Conservation (phyloP, 2,113 vertebrate genomes). For the Nettapus auritus region DNA sequence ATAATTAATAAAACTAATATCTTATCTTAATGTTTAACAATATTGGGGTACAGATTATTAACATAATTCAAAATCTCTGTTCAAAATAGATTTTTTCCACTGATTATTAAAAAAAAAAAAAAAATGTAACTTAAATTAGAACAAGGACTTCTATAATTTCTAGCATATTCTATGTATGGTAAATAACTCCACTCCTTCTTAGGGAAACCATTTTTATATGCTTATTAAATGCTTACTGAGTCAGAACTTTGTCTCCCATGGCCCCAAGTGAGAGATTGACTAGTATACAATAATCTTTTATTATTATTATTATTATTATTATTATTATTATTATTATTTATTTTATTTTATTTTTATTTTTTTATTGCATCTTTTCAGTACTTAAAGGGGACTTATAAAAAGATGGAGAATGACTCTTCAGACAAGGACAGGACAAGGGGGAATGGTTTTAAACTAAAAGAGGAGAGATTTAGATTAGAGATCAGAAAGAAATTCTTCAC, state of each 20-base stretch:
- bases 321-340: too few species aligned
- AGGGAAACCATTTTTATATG: neutral
- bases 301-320: too few species aligned
- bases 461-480: too few species aligned
- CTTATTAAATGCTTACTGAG: neutral
- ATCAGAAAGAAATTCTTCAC: too few species aligned
- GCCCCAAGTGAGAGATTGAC: neutral
- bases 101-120: neutral
- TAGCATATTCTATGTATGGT: neutral
- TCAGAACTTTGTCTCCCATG: neutral
- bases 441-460: too few species aligned
- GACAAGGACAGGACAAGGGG: too few species aligned
- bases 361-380: too few species aligned
- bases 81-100: neutral
- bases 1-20: neutral
- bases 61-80: neutral
- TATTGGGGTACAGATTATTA: neutral
- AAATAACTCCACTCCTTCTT: neutral
- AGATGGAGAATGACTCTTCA: too few species aligned
- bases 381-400: too few species aligned
- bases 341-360: too few species aligned
- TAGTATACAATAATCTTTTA: neutral
- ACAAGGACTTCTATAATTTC: neutral
- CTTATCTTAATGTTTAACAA: neutral
- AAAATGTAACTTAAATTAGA: neutral